Evolutionary conservation across 2,113 vertebrate genomes (phyloP).

Genomic region (Arvicanthis niloticus): DNA sequence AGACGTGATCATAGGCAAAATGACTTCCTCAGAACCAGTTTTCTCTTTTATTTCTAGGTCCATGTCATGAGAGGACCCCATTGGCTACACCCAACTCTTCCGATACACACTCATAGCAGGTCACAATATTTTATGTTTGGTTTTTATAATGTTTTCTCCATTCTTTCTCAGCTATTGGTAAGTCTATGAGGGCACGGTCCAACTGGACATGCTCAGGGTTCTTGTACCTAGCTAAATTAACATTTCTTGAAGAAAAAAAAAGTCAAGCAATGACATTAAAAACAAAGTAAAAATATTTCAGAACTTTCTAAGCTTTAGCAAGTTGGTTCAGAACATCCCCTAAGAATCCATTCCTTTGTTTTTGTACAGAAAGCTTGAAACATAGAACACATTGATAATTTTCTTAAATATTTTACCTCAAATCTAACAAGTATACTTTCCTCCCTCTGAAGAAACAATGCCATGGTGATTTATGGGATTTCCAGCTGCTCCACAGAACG

Average conservation of each 20-base stretch:
- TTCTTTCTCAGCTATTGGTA: neutral
- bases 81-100: neutral
- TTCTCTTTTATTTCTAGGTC: neutral
- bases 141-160: neutral
- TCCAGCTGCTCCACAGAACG: constrained; percentile 33
- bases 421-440: constrained; percentile 56
- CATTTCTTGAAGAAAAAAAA: neutral
- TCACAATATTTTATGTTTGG: neutral
- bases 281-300: neutral
- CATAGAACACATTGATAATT: constrained; percentile 7
- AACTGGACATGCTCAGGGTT: neutral
- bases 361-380: neutral
- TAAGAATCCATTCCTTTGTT: neutral
- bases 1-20: neutral
- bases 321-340: neutral
- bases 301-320: neutral
- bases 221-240: constrained; percentile 7
- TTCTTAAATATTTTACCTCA: constrained; percentile 41
- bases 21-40: neutral
- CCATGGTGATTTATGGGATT: constrained; percentile 48
- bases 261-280: neutral
- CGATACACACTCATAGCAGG: neutral
- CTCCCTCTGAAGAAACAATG: constrained; percentile 22
- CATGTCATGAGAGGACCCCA: neutral
- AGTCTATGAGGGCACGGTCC: neutral